phyloP scores from a whole-genome alignment of 2,797 vertebrate species.

The Microcaecilia unicolor region DNA sequence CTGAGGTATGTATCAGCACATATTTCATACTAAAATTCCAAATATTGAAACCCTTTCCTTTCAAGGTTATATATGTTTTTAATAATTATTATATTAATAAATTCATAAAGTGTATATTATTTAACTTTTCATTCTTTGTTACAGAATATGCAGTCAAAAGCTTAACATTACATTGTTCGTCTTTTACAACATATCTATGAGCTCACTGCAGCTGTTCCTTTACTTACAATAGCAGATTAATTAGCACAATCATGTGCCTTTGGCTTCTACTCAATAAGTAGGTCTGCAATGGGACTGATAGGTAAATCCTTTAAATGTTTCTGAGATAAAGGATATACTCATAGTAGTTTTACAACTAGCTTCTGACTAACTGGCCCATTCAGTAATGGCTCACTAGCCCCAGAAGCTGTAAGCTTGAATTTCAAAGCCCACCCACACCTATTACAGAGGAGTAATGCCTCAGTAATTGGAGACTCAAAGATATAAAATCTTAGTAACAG shows the following conservation, averaged over 20 bases:
- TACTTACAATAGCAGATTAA: constrained; percentile 99
- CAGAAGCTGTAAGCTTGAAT: constrained; percentile 51
- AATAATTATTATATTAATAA: constrained; percentile 74
- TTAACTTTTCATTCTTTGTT: constrained; percentile 94
- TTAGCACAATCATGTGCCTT: constrained; percentile 98
- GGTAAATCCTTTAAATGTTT: constrained; percentile 97
- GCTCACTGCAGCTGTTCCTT: constrained; percentile 96
- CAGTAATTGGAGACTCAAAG: constrained; percentile 40
- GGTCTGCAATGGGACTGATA: constrained; percentile 97
- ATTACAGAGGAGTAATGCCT: constrained; percentile 38
- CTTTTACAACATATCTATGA: constrained; percentile 95
- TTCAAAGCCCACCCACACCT: constrained; percentile 57
- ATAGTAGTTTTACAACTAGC: constrained; percentile 73
- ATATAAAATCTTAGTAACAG: constrained; percentile 33
- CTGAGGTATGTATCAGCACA: constrained; percentile 84
- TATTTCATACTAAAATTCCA: constrained; percentile 87
- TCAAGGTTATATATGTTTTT: constrained; percentile 97
- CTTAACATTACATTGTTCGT: constrained; percentile 97
- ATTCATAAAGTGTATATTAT: too few relatives aligned
- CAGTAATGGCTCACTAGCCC: constrained; percentile 53
- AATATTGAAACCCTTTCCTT: constrained; percentile 78
- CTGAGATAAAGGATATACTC: constrained; percentile 83
- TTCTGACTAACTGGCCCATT: constrained; percentile 75
- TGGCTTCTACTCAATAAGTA: constrained; percentile 96
- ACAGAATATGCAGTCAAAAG: constrained; percentile 93